Percentiles rank a stretch among this genome's conserved stretches.
These are phyloP conservation scores for Osmoderma eremita DNA, from an alignment of 2,888 invertebrate genomes.

Conservation along the genomic window DNA sequence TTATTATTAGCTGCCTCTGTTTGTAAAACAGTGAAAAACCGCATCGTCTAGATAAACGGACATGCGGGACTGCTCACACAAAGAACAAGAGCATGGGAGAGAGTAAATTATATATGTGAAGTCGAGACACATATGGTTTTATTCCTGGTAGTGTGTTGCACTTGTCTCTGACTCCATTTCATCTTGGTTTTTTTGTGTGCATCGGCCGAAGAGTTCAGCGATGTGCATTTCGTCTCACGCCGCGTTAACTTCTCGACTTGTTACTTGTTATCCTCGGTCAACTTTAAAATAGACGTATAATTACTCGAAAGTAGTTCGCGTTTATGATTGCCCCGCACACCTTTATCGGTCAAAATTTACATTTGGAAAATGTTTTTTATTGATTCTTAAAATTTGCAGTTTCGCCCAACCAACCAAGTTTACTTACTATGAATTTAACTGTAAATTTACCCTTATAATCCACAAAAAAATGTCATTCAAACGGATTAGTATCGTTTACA, in stretches of 20 bases:
- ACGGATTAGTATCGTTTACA: too few species aligned
- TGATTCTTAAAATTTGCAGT: not conserved
- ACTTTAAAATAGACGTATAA: slow-evolving; percentile 29
- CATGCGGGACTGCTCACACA: slow-evolving; percentile 34
- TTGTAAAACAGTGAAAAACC: slow-evolving; percentile 36
- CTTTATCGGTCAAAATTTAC: slow-evolving; percentile 13
- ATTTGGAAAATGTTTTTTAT: slow-evolving; percentile 2
- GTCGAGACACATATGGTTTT: slow-evolving; percentile 35
- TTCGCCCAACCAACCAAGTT: too few species aligned
- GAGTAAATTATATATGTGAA: slow-evolving; percentile 29
- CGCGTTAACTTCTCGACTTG: slow-evolving; percentile 27
- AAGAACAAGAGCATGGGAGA: slow-evolving; percentile 31
- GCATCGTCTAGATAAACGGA: slow-evolving; percentile 36
- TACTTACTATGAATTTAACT: too few species aligned
- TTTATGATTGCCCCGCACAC: slow-evolving; percentile 4
- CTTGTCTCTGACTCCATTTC: slow-evolving; percentile 33
- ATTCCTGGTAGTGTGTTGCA: slow-evolving; percentile 34
- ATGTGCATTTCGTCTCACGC: slow-evolving; percentile 12
- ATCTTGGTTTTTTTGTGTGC: slow-evolving; percentile 28
- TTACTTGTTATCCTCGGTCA: slow-evolving; percentile 24
- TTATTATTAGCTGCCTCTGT: slow-evolving; percentile 36
- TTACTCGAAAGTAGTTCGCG: slow-evolving; percentile 30
- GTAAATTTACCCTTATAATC: too few species aligned
- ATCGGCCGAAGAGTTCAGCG: slow-evolving; percentile 4
- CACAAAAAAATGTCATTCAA: too few species aligned